Percentiles rank a stretch among this genome's conserved stretches.
phyloP scores from a whole-genome alignment of 2,797 vertebrate species.

The Smutsia temminckii region DNA sequence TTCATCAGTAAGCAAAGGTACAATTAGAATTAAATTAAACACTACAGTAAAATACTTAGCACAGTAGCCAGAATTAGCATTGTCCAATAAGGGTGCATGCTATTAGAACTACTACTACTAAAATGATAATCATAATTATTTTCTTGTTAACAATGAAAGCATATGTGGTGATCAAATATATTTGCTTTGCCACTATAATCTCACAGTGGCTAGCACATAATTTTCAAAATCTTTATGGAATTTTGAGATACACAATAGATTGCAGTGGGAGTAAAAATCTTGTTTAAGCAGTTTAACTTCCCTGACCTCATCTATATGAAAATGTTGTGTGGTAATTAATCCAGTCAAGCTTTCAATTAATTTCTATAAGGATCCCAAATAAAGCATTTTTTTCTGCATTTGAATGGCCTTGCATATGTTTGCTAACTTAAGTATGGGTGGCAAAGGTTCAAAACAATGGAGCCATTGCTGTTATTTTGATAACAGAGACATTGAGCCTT shows the following conservation, averaged over 20 bases:
- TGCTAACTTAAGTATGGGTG: constrained; percentile 26
- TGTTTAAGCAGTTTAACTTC: constrained; percentile 29
- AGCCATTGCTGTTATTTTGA: not conserved
- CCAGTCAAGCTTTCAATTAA: constrained; percentile 20
- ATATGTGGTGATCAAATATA: not conserved
- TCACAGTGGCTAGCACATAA: not conserved
- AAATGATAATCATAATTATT: not conserved
- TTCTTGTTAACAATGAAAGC: not conserved
- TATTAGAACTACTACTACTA: not conserved
- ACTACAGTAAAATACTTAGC: not conserved
- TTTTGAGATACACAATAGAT: not conserved
- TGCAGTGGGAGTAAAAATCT: not conserved
- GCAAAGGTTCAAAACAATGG: constrained; percentile 4
- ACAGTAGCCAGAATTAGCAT: not conserved
- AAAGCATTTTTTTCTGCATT: constrained; percentile 35
- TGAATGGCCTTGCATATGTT: not conserved
- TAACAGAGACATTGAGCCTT: not conserved
- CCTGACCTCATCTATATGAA: constrained; percentile 19
- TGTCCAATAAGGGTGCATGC: not conserved
- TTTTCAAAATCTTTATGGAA: constrained; percentile 1
- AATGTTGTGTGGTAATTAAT: constrained; percentile 48
- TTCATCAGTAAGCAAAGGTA: not conserved
- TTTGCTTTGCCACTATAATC: not conserved
- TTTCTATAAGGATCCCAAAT: constrained; percentile 56
- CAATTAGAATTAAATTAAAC: not conserved